Evolutionary conservation across 2,797 vertebrate genomes (phyloP).

Genomic region (Poeciliopsis gracilis): DNA sequence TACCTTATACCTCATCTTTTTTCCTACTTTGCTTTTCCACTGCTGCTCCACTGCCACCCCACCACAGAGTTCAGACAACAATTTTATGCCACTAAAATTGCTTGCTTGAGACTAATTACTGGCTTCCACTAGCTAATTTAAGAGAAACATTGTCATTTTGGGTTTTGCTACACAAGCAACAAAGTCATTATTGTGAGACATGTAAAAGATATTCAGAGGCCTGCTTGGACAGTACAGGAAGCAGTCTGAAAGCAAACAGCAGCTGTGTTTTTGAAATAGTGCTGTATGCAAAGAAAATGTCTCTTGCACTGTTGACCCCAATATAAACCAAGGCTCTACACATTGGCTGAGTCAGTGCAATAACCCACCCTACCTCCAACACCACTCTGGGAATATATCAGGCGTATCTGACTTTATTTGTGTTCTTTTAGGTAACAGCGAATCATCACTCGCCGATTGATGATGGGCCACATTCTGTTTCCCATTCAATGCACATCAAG

Average conservation of each 20-base stretch:
- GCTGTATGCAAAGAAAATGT: neutral
- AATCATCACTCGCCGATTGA: neutral
- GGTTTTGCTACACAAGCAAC: conserved; percentile 3
- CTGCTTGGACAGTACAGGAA: neutral
- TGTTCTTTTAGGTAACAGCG: neutral
- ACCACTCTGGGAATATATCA: neutral
- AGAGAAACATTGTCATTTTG: conserved; percentile 17
- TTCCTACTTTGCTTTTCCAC: conserved; percentile 31
- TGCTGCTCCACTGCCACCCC: conserved; percentile 14
- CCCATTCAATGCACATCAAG: neutral
- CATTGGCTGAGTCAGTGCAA: conserved; percentile 3
- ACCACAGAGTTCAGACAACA: conserved; percentile 22
- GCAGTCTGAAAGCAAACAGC: neutral
- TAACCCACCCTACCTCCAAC: neutral
- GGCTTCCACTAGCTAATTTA: conserved; percentile 15
- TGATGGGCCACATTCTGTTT: neutral
- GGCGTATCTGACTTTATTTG: neutral
- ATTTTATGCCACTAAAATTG: conserved; percentile 21
- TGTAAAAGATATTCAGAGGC: conserved; percentile 12
- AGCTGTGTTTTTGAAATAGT: neutral
- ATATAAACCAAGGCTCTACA: neutral
- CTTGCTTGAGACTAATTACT: conserved; percentile 29
- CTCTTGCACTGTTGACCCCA: conserved; percentile 2
- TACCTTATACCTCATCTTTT: conserved; percentile 33
- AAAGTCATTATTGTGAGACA: conserved; percentile 16